These are phyloP conservation scores for Furnarius figulus DNA, from an alignment of 2,113 vertebrate genomes.

Conservation along the genomic window DNA sequence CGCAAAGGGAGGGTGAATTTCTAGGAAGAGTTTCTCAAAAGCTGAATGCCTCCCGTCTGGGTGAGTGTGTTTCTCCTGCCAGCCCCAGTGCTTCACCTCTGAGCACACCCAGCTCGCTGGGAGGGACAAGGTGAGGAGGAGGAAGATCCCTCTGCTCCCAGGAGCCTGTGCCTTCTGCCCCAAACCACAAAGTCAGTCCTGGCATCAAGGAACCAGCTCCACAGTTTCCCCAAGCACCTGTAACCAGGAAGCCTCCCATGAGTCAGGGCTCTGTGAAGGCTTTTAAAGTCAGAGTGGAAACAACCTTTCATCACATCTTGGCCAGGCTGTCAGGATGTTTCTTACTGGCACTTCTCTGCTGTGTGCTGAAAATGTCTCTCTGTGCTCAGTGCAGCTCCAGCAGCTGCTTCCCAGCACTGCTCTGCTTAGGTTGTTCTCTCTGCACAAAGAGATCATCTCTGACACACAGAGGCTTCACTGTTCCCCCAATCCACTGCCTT, in stretches of 20 bases:
- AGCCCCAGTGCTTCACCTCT: not conserved
- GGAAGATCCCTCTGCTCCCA: not conserved
- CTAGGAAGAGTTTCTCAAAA: not conserved
- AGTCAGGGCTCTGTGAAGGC: not conserved
- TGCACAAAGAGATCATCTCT: not conserved
- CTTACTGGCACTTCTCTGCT: not conserved
- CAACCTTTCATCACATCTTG: not conserved
- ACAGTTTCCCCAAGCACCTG: not conserved
- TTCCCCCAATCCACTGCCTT: not conserved
- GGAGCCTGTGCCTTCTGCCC: not conserved
- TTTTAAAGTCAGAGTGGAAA: not conserved
- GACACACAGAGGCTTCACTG: not conserved
- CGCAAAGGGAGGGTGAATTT: not conserved
- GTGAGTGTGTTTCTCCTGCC: not conserved
- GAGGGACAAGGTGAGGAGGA: too few species aligned
- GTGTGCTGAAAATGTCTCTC: not conserved
- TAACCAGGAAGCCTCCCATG: not conserved
- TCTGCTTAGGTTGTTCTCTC: not conserved
- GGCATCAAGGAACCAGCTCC: not conserved
- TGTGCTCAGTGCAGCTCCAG: not conserved
- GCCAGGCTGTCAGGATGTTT: not conserved
- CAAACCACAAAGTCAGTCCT: not conserved
- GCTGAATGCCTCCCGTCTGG: not conserved
- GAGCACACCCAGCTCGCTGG: accelerated
- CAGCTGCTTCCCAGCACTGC: not conserved